Base-by-base conservation (phyloP, 2,113 vertebrate genomes). In the Pleuronectes platessa region DNA sequence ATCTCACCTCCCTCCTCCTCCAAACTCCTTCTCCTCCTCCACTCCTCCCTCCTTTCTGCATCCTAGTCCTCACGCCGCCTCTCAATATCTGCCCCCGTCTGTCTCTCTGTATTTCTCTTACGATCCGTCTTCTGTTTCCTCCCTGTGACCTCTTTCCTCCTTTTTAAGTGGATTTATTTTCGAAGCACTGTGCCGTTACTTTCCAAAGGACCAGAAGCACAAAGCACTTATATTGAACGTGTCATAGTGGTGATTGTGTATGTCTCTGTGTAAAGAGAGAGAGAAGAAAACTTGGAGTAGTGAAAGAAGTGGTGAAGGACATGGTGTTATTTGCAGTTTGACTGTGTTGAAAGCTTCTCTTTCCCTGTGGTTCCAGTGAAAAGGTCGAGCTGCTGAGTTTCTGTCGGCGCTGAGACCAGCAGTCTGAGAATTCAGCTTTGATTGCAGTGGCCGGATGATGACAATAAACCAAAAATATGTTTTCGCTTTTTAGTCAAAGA, bases 351-450 rank as follows among this genome's bases (percentile, higher is more conserved):
- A 31, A 24, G 8, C 37, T 65, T 35, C 24, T 62, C 27, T 55
- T 58, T 49, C 53, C 53, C 6, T 1, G 51, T 62, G 69, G 60
- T 80, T 86, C 83, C 14, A 40, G 55, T 21, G 64, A 58, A 82
- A 84, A 86, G 76, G 83, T 88, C 69, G 62, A 73, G 71, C 61
- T n/a, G n/a, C 60, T 49, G 20, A 35, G 17, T 68, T 72, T 71
- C 54, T 68, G 67, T 77, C 84, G 68, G 78, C 47, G 0, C 56
- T 60, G 71, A 85, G 77, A 73, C 77, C 79, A 45, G 14, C 35
- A 58, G 81, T 81, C 81, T 85, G 78, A 83, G 72, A 86, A 86
- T 81, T 79, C 37, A 70, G 68, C 71, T 55, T 20, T 78, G 73
- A 87, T 87, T 77, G 78, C 61, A 84, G 86, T 69, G 63, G 72